Conservation (phyloP, 2,113 vertebrate genomes). For the Pseudolaguvia tuberculata region DNA sequence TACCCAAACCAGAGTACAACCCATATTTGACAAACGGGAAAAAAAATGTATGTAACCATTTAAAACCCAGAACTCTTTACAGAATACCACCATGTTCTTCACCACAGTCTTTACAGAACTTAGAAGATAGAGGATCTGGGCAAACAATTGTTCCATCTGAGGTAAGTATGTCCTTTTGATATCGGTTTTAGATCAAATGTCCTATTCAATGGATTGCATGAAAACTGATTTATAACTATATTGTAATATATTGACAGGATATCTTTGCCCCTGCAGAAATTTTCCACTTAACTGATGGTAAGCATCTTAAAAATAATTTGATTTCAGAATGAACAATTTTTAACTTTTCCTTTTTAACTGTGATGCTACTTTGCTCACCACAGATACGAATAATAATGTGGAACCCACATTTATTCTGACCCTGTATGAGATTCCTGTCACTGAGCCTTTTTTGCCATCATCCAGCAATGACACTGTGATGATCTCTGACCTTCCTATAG, state of each 20-base stretch:
- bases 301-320: not conserved
- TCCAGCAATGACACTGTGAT: slow-evolving; percentile 7
- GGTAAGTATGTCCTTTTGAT: slow-evolving; percentile 1
- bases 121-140: not conserved
- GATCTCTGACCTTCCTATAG: not conserved
- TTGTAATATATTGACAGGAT: not conserved
- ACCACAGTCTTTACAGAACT: not conserved
- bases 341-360: not conserved
- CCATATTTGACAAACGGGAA: not conserved
- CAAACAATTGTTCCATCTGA: not conserved
- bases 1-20: not conserved
- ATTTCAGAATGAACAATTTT: not conserved
- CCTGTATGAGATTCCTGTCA: slow-evolving; percentile 74
- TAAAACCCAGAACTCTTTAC: not conserved
- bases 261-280: slow-evolving; percentile 19
- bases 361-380: not conserved
- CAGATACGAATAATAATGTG: slow-evolving; percentile 49
- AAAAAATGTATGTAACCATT: not conserved
- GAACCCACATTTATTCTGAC: slow-evolving; percentile 77
- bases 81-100: slow-evolving; percentile 8
- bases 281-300: slow-evolving; percentile 13
- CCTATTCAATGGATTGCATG: not conserved
- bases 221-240: not conserved
- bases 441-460: not conserved
- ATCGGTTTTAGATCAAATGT: not conserved